A percentile compares a stretch with the other conserved stretches of the same genome.
These are phyloP conservation scores for Oncorhynchus clarkii DNA, from an alignment of 2,113 vertebrate genomes.

Conservation along the genomic window DNA sequence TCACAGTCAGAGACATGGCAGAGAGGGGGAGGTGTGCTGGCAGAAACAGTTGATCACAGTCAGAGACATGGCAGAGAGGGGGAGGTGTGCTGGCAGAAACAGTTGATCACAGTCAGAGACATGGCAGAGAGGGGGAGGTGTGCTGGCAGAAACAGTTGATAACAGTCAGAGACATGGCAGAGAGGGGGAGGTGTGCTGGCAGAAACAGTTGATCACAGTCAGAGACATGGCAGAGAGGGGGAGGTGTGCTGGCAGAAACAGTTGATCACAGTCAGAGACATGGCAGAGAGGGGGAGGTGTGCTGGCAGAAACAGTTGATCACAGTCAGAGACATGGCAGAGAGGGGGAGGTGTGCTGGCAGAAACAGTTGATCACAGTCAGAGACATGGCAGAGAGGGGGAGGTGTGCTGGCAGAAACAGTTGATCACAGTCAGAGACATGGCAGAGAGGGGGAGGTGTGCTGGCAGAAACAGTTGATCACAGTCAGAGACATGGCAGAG, in stretches of 20 bases:
- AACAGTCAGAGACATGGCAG: neutral
- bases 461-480: neutral
- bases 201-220: neutral
- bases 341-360: too few species aligned
- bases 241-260: too few species aligned
- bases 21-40: too few species aligned
- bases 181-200: too few species aligned
- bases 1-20: too few species aligned
- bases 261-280: too few species aligned
- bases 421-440: neutral
- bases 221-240: neutral
- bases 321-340: too few species aligned
- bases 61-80: too few species aligned
- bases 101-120: neutral
- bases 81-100: neutral
- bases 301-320: too few species aligned
- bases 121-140: neutral
- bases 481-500: neutral
- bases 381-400: neutral
- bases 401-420: neutral
- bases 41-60: too few species aligned
- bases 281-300: too few species aligned
- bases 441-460: neutral
- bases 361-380: neutral
- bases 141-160: neutral